Conservation (phyloP, 2,797 vertebrate species). For the Phrynocephalus vlangalii region DNA sequence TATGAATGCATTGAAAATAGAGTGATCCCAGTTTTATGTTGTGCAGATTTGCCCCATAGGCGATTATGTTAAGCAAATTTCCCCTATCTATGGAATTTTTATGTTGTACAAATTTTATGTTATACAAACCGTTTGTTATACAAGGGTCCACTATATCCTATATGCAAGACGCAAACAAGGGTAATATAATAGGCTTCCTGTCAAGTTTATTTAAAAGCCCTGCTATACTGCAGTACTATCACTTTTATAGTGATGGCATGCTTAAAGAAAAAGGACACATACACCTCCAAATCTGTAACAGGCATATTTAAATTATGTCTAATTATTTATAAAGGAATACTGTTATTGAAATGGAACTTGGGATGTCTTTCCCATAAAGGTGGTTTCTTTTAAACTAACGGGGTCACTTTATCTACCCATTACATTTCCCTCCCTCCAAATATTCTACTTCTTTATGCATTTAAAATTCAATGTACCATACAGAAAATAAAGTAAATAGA, state of each 20-base stretch:
- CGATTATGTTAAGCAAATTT: too few species aligned
- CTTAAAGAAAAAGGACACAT: slow-evolving; percentile 36
- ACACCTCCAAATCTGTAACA: slow-evolving; percentile 56
- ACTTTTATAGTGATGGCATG: slow-evolving; percentile 47
- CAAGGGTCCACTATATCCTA: too few species aligned
- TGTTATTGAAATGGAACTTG: slow-evolving; percentile 70
- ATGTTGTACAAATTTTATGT: too few species aligned
- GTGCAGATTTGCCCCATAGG: too few species aligned
- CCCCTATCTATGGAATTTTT: too few species aligned
- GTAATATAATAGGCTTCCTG: background rate
- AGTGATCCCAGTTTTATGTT: too few species aligned
- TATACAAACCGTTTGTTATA: too few species aligned
- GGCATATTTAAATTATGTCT: slow-evolving; percentile 66
- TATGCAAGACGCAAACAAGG: background rate
- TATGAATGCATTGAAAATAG: too few species aligned
- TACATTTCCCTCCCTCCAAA: slow-evolving; percentile 55
- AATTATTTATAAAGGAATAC: slow-evolving; percentile 68
- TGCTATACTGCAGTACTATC: slow-evolving; percentile 45
- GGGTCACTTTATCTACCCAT: slow-evolving; percentile 69
- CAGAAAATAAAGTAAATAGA: slow-evolving; percentile 66
- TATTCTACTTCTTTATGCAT: slow-evolving; percentile 73
- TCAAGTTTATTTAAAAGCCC: slow-evolving; percentile 4
- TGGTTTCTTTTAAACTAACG: slow-evolving; percentile 68
- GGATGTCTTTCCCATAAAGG: slow-evolving; percentile 64
- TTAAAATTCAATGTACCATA: slow-evolving; percentile 59